phyloP scores from a whole-genome alignment of 2,797 vertebrate genomes.

The Scyliorhinus canicula region DNA sequence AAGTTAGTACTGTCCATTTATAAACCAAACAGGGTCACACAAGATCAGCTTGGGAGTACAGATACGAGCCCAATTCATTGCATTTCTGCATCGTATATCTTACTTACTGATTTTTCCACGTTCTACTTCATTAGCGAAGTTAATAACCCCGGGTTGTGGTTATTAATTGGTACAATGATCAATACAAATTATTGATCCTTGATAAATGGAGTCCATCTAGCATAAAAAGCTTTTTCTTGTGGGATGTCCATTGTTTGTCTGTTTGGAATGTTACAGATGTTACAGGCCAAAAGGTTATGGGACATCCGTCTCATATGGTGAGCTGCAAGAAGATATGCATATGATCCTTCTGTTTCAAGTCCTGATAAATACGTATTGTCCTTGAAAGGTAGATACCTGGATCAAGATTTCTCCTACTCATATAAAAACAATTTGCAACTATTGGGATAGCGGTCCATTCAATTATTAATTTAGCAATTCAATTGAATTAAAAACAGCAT shows the following conservation, averaged over 20 bases:
- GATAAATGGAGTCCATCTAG: background rate
- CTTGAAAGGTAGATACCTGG: background rate
- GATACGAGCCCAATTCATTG: background rate
- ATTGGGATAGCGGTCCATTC: background rate
- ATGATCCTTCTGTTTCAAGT: background rate
- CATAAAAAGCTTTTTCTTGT: slow-evolving; percentile 11
- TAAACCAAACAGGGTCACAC: background rate
- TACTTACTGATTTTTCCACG: slow-evolving; percentile 28
- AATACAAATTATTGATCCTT: slow-evolving; percentile 19
- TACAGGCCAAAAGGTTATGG: background rate
- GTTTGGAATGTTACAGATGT: background rate
- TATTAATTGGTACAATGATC: slow-evolving; percentile 27
- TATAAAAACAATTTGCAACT: background rate
- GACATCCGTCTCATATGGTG: background rate
- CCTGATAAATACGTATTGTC: background rate
- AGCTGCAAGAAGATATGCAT: background rate
- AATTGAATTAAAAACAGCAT: background rate
- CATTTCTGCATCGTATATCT: background rate
- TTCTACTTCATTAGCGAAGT: slow-evolving; percentile 35
- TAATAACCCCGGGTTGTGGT: slow-evolving; percentile 32
- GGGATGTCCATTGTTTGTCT: background rate
- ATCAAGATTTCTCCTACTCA: background rate
- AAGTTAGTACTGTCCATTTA: background rate
- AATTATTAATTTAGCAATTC: background rate
- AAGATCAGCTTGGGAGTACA: background rate